These are phyloP conservation scores for Apotomis turbidana DNA, from an alignment of 2,888 invertebrate genomes.

Conservation along the genomic window DNA sequence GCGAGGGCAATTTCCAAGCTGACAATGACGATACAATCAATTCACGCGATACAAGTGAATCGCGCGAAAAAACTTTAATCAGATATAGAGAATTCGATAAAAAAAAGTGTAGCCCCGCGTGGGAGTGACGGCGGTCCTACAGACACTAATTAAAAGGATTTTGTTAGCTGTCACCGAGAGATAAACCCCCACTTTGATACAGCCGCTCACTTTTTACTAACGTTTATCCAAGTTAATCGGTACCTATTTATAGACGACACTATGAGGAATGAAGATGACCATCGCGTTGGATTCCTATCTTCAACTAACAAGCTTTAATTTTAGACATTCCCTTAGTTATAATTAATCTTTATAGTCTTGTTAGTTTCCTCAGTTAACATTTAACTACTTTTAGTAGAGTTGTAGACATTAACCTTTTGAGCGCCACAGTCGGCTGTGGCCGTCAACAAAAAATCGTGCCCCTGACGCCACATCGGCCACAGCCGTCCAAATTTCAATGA, in stretches of 20 bases:
- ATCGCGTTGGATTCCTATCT: slow-evolving; percentile 16
- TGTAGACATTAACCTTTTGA: too few relatives aligned
- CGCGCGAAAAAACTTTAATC: slow-evolving; percentile 34
- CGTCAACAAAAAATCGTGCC: too few relatives aligned
- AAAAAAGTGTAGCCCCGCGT: slow-evolving; percentile 52
- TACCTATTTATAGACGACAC: slow-evolving; percentile 35
- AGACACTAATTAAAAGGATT: slow-evolving; percentile 81
- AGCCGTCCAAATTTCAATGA: too few relatives aligned
- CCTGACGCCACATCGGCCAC: too few relatives aligned
- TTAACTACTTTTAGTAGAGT: slow-evolving; percentile 3
- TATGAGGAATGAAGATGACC: slow-evolving; percentile 27
- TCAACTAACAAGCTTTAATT: slow-evolving; percentile 1
- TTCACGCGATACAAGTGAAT: slow-evolving; percentile 32
- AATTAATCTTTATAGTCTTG: too few relatives aligned
- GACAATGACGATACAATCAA: slow-evolving; percentile 37
- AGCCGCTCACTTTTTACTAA: slow-evolving; percentile 55
- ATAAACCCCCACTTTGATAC: slow-evolving; percentile 71
- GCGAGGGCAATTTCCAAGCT: slow-evolving; percentile 15
- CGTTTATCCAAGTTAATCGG: slow-evolving; percentile 38
- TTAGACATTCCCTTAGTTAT: not conserved
- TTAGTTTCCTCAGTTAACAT: not conserved
- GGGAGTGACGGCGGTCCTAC: slow-evolving; percentile 57
- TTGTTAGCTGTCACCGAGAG: slow-evolving; percentile 80
- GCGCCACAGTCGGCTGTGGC: too few relatives aligned
- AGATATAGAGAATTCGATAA: slow-evolving; percentile 45